phyloP scores from a whole-genome alignment of 2,888 invertebrate genomes.

The Dynastes tityus region DNA sequence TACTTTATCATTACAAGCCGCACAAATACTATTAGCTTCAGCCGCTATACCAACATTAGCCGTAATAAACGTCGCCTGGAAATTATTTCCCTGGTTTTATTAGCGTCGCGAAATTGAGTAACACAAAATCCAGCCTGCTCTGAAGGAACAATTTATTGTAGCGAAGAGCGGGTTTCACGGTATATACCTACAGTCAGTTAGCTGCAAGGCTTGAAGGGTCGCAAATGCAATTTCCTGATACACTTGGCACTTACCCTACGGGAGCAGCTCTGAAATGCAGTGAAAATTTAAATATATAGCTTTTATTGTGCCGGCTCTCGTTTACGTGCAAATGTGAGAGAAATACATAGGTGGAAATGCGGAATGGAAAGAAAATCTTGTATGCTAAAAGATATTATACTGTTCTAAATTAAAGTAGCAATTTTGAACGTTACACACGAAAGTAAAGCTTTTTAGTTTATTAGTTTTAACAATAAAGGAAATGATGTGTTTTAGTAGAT shows the following conservation, averaged over 20 bases:
- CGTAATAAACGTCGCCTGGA: constrained; percentile 1
- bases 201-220: not conserved
- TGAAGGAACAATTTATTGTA: not conserved
- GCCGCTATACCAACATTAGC: not conserved
- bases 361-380: not conserved
- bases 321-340: not conserved
- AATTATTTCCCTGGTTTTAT: not conserved
- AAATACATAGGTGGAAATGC: not conserved
- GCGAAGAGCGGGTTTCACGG: not conserved
- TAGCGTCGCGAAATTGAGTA: not conserved
- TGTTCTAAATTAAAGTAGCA: not conserved
- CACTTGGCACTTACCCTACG: not conserved
- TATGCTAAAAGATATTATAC: not conserved
- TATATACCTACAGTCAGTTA: not conserved
- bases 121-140: not conserved
- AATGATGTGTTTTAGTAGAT: no score
- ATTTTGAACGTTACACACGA: not conserved
- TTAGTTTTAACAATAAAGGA: no score
- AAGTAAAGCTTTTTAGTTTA: no score
- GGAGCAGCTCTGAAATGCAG: not conserved
- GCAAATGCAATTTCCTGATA: constrained; percentile 2
- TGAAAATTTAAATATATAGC: constrained; percentile 6
- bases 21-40: not conserved
- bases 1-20: not conserved
- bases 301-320: not conserved